Percentiles rank a stretch among this genome's conserved stretches.
Evolutionary conservation across 2,888 invertebrate genomes (phyloP).

Genomic region (Seira ritae): DNA sequence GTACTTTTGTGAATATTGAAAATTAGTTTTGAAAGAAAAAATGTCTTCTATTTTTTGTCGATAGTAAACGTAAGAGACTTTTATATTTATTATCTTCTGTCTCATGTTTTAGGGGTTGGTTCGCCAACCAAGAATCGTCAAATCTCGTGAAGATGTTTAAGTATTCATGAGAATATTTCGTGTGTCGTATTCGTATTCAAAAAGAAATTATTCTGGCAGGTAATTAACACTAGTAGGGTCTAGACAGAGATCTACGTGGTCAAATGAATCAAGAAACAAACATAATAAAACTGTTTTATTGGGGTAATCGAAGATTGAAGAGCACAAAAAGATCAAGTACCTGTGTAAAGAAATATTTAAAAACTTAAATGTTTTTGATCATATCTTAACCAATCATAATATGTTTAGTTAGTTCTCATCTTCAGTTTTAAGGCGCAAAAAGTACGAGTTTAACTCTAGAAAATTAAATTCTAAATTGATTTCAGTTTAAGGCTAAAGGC

Average conservation of each 20-base stretch:
- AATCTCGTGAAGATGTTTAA: too few species aligned
- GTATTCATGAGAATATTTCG: too few species aligned
- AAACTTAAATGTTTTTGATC: slow-evolving; percentile 1
- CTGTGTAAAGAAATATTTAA: slow-evolving; percentile 41
- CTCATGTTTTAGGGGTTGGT: too few species aligned
- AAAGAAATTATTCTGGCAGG: slow-evolving; percentile 53
- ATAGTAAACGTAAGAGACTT: background rate
- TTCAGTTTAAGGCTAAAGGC: too few species aligned
- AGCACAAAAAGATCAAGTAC: slow-evolving; percentile 60
- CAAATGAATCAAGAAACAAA: slow-evolving; percentile 9
- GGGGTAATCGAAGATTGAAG: slow-evolving; percentile 16
- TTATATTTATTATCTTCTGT: background rate
- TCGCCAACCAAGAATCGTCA: too few species aligned
- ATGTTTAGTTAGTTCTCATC: background rate
- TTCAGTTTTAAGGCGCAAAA: background rate
- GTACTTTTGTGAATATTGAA: slow-evolving; percentile 6
- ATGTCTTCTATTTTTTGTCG: slow-evolving; percentile 8
- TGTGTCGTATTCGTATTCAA: too few species aligned
- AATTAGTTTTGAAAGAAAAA: background rate
- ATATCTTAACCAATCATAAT: background rate
- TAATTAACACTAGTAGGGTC: slow-evolving; percentile 10
- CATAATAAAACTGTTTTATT: too few species aligned
- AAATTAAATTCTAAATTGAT: too few species aligned
- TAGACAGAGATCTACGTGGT: background rate
- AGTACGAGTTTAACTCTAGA: too few species aligned